Percentiles rank a stretch among this genome's conserved stretches.
Evolutionary conservation across 2,113 vertebrate species (phyloP).

Genomic region (Tragelaphus strepsiceros): DNA sequence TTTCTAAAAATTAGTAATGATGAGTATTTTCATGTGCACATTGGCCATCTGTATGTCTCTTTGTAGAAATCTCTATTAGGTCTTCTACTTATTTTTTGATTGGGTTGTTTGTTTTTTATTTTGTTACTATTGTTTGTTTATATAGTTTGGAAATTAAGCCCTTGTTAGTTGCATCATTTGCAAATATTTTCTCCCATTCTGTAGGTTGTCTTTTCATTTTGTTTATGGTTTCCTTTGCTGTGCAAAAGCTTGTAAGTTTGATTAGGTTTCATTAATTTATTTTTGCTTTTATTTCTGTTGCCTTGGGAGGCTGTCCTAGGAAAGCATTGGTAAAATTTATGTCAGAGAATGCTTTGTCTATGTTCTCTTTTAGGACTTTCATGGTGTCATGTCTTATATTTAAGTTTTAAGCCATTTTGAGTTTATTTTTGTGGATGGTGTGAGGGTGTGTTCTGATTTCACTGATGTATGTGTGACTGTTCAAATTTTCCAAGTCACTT

Average conservation of each 20-base stretch:
- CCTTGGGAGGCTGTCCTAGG: not conserved
- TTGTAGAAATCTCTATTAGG: not conserved
- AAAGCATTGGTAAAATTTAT: not conserved
- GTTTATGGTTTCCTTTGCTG: not conserved
- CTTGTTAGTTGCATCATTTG: not conserved
- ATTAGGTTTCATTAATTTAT: not conserved
- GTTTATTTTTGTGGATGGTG: not conserved
- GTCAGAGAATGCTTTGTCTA: not conserved
- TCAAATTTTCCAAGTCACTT: not conserved
- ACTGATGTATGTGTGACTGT: not conserved
- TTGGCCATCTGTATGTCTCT: not conserved
- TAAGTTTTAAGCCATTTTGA: not conserved
- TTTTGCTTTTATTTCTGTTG: not conserved
- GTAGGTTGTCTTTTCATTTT: not conserved
- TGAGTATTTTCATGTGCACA: not conserved
- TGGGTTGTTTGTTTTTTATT: not conserved
- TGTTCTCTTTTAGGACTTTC: not conserved
- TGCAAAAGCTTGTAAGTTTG: not conserved
- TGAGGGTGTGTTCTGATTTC: not conserved
- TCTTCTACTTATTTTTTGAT: not conserved
- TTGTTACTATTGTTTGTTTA: not conserved
- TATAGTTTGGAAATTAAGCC: not conserved
- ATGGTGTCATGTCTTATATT: not conserved
- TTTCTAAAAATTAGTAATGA: not conserved
- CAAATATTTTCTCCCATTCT: not conserved